These are phyloP conservation scores for Pinctada fucata DNA, from an alignment of 2,888 invertebrate genomes.

Conservation along the genomic window DNA sequence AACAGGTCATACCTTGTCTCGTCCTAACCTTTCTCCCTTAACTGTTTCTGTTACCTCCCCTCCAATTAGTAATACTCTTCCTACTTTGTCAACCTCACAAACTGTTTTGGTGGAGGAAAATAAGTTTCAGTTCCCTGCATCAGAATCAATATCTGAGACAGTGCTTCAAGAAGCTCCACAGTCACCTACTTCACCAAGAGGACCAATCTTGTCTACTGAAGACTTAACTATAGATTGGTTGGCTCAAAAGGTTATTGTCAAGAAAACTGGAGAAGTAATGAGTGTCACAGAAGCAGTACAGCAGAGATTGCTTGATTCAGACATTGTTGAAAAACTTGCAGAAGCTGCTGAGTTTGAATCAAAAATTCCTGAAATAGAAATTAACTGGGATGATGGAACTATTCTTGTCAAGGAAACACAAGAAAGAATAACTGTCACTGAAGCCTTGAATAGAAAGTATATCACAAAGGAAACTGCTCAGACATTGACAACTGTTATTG, in stretches of 20 bases:
- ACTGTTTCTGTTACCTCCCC: slow-evolving; percentile 19
- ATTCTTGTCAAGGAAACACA: slow-evolving; percentile 81
- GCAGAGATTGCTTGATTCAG: slow-evolving; percentile 81
- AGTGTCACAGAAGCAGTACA: slow-evolving; percentile 87
- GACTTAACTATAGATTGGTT: slow-evolving; percentile 66
- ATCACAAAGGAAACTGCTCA: slow-evolving; percentile 65
- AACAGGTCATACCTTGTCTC: neutral
- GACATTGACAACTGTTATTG: slow-evolving; percentile 47
- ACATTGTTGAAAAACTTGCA: slow-evolving; percentile 81
- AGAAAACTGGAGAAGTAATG: slow-evolving; percentile 84
- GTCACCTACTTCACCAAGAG: slow-evolving; percentile 33
- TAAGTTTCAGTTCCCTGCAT: slow-evolving; percentile 10
- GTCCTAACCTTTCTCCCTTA: slow-evolving; percentile 10
- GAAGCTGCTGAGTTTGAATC: slow-evolving; percentile 46
- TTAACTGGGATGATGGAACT: slow-evolving; percentile 86
- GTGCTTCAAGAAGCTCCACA: slow-evolving; percentile 18
- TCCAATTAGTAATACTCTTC: slow-evolving; percentile 18
- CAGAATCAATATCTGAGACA: slow-evolving; percentile 22
- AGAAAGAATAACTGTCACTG: slow-evolving; percentile 86
- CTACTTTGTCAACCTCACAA: slow-evolving; percentile 8
- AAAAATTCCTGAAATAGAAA: slow-evolving; percentile 69
- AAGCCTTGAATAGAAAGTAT: slow-evolving; percentile 80
- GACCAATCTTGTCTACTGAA: slow-evolving; percentile 44
- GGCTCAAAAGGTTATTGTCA: slow-evolving; percentile 79
- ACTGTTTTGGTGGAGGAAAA: slow-evolving; percentile 11